These are phyloP conservation scores for Sebastes umbrosus DNA, from an alignment of 2,797 vertebrate species.

Conservation along the genomic window DNA sequence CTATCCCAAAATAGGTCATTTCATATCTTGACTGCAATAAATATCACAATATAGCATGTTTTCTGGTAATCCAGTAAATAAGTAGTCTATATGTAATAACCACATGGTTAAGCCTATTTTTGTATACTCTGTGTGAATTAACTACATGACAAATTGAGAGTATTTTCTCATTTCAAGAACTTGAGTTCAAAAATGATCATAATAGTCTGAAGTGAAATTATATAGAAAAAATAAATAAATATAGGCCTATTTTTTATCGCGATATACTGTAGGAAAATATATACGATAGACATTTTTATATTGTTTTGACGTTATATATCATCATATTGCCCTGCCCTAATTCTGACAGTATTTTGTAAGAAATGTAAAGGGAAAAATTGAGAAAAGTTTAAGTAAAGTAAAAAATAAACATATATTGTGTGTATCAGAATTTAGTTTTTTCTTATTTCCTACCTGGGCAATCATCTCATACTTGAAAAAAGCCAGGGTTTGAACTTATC, in stretches of 20 bases:
- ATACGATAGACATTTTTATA: no score
- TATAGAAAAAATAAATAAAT: no score
- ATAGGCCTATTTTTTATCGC: no score
- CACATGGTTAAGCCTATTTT: background rate
- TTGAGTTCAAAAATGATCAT: no score
- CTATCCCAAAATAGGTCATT: background rate
- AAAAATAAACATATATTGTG: background rate
- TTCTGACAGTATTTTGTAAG: background rate
- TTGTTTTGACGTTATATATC: no score
- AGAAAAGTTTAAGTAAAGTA: background rate
- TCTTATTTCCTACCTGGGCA: background rate
- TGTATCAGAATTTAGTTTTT: background rate
- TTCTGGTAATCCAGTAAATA: background rate
- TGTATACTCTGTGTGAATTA: background rate
- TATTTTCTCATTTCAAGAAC: no score
- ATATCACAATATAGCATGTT: background rate
- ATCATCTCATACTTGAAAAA: background rate
- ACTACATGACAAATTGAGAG: no score
- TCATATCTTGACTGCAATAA: background rate
- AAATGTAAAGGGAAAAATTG: background rate
- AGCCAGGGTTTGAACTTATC: background rate
- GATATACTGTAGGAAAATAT: no score
- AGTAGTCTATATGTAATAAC: background rate
- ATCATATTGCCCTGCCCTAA: no score
- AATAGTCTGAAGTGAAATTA: no score